Evolutionary conservation across 2,113 vertebrate genomes (phyloP).

Genomic region (Phalacrocorax aristotelis): DNA sequence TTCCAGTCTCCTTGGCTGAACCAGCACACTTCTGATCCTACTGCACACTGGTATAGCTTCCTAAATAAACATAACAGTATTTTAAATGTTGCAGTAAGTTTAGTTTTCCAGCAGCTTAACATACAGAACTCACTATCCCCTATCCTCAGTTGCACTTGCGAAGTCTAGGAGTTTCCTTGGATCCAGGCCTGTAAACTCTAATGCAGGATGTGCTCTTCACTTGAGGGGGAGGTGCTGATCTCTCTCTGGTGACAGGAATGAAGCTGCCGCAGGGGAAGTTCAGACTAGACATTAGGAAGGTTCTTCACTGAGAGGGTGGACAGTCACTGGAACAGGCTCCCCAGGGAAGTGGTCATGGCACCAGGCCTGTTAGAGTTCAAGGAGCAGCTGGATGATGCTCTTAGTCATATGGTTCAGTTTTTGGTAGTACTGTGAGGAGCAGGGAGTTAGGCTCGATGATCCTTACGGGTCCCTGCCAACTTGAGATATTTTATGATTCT

Average conservation of each 20-base stretch:
- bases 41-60: neutral
- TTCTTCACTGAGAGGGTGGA: neutral
- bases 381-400: fast-evolving
- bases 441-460: neutral
- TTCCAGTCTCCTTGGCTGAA: neutral
- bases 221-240: neutral
- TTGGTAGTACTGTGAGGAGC: neutral
- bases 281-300: neutral
- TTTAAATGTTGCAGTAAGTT: neutral
- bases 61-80: fast-evolving
- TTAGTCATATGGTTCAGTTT: neutral
- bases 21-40: neutral
- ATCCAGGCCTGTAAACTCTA: neutral
- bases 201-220: fast-evolving
- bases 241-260: neutral
- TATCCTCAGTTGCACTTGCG: neutral
- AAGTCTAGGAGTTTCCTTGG: neutral
- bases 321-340: too few relatives aligned
- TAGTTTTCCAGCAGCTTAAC: neutral
- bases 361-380: neutral
- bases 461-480: neutral
- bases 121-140: neutral
- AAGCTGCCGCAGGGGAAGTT: neutral
- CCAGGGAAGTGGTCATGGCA: neutral
- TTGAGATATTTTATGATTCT: neutral